phyloP scores from a whole-genome alignment of 2,797 vertebrate species.

The Artibeus jamaicensis region DNA sequence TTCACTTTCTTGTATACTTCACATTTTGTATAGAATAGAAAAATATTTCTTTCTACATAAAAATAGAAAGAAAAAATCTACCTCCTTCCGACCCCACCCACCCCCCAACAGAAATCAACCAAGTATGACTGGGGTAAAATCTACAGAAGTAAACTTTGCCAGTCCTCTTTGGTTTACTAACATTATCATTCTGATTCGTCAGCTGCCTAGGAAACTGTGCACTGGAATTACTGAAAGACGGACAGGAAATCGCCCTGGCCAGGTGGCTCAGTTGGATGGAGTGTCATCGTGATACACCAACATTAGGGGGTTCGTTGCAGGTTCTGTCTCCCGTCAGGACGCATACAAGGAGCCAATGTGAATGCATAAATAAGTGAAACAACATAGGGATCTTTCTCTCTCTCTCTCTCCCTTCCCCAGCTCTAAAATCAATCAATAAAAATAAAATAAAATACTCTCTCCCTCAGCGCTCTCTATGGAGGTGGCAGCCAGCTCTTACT shows the following conservation, averaged over 20 bases:
- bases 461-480: too few species aligned
- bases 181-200: neutral
- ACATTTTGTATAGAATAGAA: neutral
- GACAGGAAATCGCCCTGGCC: neutral
- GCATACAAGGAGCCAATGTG: neutral
- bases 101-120: neutral
- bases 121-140: neutral
- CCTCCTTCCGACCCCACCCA: too few species aligned
- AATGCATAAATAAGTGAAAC: neutral
- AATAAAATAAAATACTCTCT: neutral
- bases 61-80: neutral
- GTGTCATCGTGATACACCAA: neutral
- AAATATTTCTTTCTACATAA: neutral
- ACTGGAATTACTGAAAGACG: neutral
- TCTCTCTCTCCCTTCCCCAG: neutral
- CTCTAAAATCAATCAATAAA: neutral
- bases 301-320: neutral
- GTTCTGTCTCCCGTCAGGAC: neutral
- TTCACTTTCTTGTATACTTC: neutral
- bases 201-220: constrained; percentile 28
- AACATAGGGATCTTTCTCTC: neutral
- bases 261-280: neutral
- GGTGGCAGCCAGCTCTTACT: too few species aligned
- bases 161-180: neutral
- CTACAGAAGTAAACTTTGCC: neutral